Evolutionary conservation across 2,888 invertebrate genomes (phyloP).

Genomic region (Aspidapion aeneum): DNA sequence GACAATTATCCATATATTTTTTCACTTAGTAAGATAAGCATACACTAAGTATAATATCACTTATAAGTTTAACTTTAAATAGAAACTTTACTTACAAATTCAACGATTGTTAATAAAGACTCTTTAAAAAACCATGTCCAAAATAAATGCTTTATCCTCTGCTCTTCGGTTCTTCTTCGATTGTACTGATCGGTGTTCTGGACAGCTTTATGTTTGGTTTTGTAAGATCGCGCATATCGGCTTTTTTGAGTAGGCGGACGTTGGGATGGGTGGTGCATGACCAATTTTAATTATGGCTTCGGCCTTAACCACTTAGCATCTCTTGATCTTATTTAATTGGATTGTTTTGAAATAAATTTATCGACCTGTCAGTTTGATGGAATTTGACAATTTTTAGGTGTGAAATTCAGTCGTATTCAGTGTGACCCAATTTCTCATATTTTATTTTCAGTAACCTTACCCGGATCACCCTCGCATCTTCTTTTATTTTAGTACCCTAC

Average conservation of each 20-base stretch:
- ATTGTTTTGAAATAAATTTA: not conserved
- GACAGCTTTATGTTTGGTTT: conserved; percentile 13
- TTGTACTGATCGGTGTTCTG: conserved; percentile 17
- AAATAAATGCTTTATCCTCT: conserved; percentile 3
- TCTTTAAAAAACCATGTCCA: conserved; percentile 12
- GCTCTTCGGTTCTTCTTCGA: conserved; percentile 1
- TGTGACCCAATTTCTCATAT: too few relatives aligned
- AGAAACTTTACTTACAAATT: conserved; percentile 23
- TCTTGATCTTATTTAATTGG: not conserved
- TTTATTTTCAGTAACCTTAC: too few relatives aligned
- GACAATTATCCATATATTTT: too few relatives aligned
- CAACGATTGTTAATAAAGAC: conserved; percentile 15
- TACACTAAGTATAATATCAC: too few relatives aligned
- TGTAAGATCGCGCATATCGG: not conserved
- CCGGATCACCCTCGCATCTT: too few relatives aligned
- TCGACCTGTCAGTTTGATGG: not conserved
- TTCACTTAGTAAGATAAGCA: too few relatives aligned
- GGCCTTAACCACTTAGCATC: not conserved
- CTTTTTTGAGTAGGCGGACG: not conserved
- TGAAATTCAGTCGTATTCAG: too few relatives aligned
- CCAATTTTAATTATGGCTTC: not conserved
- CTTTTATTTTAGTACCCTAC: too few relatives aligned
- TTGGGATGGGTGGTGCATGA: not conserved
- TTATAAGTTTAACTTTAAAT: too few relatives aligned
- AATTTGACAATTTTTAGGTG: not conserved